Conservation (phyloP, 2,113 vertebrate species). For the Channa maculata region DNA sequence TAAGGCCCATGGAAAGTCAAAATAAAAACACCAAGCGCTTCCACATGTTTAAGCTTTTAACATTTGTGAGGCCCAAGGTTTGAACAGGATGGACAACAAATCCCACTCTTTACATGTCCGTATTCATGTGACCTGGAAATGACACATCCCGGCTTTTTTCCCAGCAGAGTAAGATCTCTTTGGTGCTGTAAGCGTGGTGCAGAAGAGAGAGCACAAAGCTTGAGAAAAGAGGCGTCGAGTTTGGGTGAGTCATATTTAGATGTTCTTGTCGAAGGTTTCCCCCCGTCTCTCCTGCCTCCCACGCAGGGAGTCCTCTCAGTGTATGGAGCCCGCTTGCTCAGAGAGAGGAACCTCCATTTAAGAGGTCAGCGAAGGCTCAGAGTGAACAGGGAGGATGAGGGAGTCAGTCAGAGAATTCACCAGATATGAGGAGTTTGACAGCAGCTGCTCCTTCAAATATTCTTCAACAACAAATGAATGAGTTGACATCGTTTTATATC, state of each 20-base stretch:
- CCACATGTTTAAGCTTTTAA: constrained; percentile 63
- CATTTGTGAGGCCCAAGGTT: constrained; percentile 62
- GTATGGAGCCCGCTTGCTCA: constrained; percentile 39
- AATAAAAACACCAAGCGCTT: constrained; percentile 66
- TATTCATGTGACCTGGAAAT: constrained; percentile 39
- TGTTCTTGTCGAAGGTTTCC: constrained; percentile 58
- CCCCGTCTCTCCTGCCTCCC: constrained; percentile 46
- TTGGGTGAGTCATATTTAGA: constrained; percentile 48
- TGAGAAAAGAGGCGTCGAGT: constrained; percentile 16
- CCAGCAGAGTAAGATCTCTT: constrained; percentile 18
- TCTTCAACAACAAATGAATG: constrained; percentile 25
- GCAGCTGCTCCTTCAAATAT: constrained; percentile 9
- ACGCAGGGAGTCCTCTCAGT: constrained; percentile 61
- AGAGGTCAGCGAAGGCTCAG: constrained; percentile 66
- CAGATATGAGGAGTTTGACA: constrained; percentile 26
- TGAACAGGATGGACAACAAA: constrained; percentile 64
- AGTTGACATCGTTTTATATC: constrained; percentile 59
- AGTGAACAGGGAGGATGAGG: not conserved
- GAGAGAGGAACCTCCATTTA: constrained; percentile 52
- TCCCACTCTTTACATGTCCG: constrained; percentile 42
- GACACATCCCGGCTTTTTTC: constrained; percentile 48
- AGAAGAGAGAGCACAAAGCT: constrained; percentile 14
- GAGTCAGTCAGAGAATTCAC: constrained; percentile 36
- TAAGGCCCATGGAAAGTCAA: constrained; percentile 57
- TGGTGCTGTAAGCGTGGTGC: constrained; percentile 7